Evolutionary conservation across 1,140 invertebrate genomes (phyloP).

Genomic region (Drosophila azteca): DNA sequence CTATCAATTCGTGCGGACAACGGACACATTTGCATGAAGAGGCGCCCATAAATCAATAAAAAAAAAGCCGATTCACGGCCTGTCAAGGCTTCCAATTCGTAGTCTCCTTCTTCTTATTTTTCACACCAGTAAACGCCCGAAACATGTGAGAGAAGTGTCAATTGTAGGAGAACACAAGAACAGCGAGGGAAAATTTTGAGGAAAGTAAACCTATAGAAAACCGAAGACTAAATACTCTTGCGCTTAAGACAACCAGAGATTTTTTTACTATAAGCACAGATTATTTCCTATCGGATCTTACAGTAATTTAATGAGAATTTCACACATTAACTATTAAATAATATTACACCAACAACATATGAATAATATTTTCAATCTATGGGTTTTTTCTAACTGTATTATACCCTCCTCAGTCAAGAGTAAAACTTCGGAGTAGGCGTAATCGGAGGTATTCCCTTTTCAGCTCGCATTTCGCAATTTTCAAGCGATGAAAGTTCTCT

Average conservation of each 20-base stretch:
- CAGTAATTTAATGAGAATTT: no score
- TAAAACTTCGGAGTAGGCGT: constrained; percentile 24
- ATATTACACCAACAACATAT: no score
- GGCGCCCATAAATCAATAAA: constrained; percentile 70
- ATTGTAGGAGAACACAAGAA: constrained; percentile 8
- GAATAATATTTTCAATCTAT: no score
- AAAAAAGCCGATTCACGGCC: constrained; percentile 63
- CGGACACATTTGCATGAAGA: constrained; percentile 9
- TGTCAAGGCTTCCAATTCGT: constrained; percentile 61
- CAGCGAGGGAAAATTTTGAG: no score
- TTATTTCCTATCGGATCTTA: no score
- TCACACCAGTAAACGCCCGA: constrained; percentile 9
- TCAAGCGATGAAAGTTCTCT: constrained; percentile 30
- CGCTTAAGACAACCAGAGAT: no score
- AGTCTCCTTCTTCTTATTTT: not conserved
- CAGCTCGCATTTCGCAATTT: constrained; percentile 28
- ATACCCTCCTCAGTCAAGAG: not conserved
- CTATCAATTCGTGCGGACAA: constrained; percentile 28
- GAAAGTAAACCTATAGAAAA: no score
- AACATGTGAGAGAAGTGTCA: constrained; percentile 48
- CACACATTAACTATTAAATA: no score
- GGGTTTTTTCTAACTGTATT: no score
- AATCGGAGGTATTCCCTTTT: constrained; percentile 70
- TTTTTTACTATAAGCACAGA: no score
- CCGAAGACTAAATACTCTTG: no score